Evolutionary conservation across 2,113 vertebrate species (phyloP).

Genomic region (Athene cunicularia): DNA sequence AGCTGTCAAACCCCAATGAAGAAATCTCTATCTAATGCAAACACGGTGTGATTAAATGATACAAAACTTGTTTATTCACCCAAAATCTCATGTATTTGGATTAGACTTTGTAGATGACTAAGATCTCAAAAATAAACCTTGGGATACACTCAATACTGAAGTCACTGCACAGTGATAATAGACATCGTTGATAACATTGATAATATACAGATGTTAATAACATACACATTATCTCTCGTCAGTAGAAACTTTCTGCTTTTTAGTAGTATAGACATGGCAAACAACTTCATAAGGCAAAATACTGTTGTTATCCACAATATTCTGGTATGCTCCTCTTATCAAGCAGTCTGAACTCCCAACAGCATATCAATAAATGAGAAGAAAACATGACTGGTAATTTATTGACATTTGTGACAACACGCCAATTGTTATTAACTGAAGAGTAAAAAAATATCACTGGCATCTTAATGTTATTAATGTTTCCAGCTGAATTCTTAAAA

Average conservation of each 20-base stretch:
- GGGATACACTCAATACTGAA: not conserved
- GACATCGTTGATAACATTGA: no score
- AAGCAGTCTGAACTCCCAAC: not conserved
- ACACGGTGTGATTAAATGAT: not conserved
- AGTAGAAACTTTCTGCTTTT: not conserved
- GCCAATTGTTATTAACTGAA: not conserved
- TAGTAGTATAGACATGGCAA: not conserved
- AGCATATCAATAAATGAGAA: not conserved
- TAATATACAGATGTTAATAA: not conserved
- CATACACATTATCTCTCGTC: not conserved
- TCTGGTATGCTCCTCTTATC: not conserved
- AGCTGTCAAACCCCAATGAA: not conserved
- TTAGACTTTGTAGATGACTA: not conserved
- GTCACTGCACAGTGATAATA: not conserved
- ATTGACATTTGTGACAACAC: not conserved
- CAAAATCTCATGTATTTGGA: not conserved
- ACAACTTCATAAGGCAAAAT: not conserved
- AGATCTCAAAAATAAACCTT: not conserved
- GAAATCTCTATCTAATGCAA: not conserved
- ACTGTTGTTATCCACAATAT: not conserved
- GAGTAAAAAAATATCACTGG: not conserved
- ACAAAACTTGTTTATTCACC: not conserved
- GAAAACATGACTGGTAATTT: not conserved
- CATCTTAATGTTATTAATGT: not conserved
- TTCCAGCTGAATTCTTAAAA: slow-evolving; percentile 36